phyloP scores from a whole-genome alignment of 2,113 vertebrate genomes.

The Sphyrna mokarran region DNA sequence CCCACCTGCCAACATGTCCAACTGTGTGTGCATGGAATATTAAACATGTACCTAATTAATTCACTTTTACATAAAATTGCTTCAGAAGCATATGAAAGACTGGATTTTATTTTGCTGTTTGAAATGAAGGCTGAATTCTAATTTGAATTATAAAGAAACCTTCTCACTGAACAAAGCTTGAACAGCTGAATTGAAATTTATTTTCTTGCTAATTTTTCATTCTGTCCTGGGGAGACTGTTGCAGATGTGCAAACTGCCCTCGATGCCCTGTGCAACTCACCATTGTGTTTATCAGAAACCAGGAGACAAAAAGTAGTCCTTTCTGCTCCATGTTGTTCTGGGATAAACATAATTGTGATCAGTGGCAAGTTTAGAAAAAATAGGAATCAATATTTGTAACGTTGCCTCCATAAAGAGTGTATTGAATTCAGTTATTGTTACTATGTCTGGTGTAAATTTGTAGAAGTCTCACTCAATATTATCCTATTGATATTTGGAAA shows the following conservation, averaged over 20 bases:
- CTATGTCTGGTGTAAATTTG: too few species aligned
- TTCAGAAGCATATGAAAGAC: neutral
- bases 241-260: neutral
- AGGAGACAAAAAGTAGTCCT: too few species aligned
- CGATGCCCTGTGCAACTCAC: neutral
- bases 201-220: neutral
- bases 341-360: neutral
- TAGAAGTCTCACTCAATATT: neutral
- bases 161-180: neutral
- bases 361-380: neutral
- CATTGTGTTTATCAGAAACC: neutral
- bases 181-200: neutral
- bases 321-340: neutral
- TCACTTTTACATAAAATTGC: neutral
- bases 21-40: neutral
- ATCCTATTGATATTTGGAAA: neutral
- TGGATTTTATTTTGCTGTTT: neutral
- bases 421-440: neutral
- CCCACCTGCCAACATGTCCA: neutral
- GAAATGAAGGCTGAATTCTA: neutral
- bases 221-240: neutral
- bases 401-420: neutral
- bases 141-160: constrained; percentile 9
- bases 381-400: neutral
- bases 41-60: neutral